Base-by-base conservation (phyloP, 1,140 invertebrate genomes). In the Aphelenchoides besseyi region DNA sequence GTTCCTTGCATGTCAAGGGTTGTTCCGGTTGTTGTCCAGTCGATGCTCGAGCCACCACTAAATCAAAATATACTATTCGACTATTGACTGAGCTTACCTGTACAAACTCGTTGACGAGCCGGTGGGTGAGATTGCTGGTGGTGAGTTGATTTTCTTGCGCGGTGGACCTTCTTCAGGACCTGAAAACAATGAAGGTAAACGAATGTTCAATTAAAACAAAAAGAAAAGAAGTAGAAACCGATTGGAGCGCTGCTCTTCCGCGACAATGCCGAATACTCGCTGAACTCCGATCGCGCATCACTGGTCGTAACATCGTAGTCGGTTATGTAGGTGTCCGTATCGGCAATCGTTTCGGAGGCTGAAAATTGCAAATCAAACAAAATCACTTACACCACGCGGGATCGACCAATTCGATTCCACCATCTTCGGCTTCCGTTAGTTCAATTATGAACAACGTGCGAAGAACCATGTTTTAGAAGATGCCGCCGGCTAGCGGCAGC, bases 161-260 rank as follows among this genome's bases (percentile, higher is more conserved):
- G 82, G 83, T 29, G 82, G 81, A 41, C 81, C 82, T 73, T 83
- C 82, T 71, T 83, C 82, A n/a, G 82, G 83, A 68, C 83, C 82
- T 83, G 59, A 80, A 74, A 63, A 63, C 16, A 29, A 69, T 5
- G 16, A 48, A 68, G 12, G 33, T 1, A 41, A n/a, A 29, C 16
- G n/a, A 64, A 53, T 61, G 59, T n/a, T n/a, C n/a, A 1, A 18
- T 16, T 18, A 29, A 1, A 61, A 61, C n/a, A 53, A 33, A 64
- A 66, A 32, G 36, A 33, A 1, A 66, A 37, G 30, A 66, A 32
- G 30, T 37, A 29, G 63, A 37, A 64, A 71, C 77, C 76, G 35
- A 48, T 64, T 29, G 32, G 62, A 35, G 64, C 78, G 62, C 54
- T 72, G 74, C 76, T 79, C 64, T 82, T 82, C 36, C 80, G 61